These are phyloP conservation scores for Panzeria rudis DNA, from an alignment of 2,888 invertebrate species.

Conservation along the genomic window DNA sequence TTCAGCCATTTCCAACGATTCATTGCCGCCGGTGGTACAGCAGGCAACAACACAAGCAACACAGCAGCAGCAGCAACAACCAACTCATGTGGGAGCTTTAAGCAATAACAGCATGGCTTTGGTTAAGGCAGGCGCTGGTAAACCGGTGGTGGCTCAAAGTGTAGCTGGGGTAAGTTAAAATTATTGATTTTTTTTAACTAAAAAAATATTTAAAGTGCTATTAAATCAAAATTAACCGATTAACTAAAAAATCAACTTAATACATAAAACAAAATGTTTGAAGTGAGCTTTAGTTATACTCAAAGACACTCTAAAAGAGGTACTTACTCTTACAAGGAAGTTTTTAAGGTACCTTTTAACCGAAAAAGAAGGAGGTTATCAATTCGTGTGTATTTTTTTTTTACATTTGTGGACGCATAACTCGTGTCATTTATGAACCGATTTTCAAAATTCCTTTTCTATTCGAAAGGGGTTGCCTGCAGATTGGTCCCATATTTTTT, in stretches of 20 bases:
- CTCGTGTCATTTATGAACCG: too few species aligned
- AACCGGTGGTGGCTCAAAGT: slow-evolving; percentile 77
- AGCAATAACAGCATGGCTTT: slow-evolving; percentile 76
- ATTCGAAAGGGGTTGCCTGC: too few species aligned
- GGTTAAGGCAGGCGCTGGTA: slow-evolving; percentile 73
- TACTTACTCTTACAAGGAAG: neutral
- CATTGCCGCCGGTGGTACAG: slow-evolving; percentile 72
- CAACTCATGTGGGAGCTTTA: slow-evolving; percentile 43
- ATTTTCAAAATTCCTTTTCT: too few species aligned
- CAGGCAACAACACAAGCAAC: slow-evolving; percentile 12
- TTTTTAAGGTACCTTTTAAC: neutral
- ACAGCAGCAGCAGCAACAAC: slow-evolving; percentile 55
- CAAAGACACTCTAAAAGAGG: neutral
- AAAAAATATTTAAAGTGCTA: neutral
- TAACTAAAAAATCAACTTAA: neutral
- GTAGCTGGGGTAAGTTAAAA: slow-evolving; percentile 77
- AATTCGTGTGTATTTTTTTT: too few species aligned
- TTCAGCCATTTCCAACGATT: slow-evolving; percentile 82
- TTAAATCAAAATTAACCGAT: neutral
- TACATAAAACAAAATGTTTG: neutral
- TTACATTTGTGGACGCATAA: too few species aligned
- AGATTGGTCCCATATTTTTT: too few species aligned
- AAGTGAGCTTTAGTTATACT: neutral
- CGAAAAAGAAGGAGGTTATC: too few species aligned
- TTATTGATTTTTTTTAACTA: neutral